Base-by-base conservation (phyloP, 1,140 invertebrate species). In the Pararge aegeria region DNA sequence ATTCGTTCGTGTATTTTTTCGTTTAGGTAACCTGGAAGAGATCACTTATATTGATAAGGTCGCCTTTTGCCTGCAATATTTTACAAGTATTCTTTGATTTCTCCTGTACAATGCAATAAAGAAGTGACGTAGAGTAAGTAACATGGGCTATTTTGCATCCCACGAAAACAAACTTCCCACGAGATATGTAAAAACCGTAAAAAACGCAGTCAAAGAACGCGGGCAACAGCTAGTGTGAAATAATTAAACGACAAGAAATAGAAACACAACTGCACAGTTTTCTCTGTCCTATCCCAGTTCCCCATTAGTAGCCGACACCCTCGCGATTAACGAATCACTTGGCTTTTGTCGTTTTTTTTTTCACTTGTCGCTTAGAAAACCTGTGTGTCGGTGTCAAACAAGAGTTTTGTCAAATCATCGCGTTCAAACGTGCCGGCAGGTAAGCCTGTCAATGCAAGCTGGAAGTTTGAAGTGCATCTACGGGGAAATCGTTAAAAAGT, bases 231-330 rank as follows among this genome's bases (percentile, higher is more conserved):
- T 42, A 42, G 13, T 42, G 16, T 5, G 10, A 5, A 37, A 29
- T 42, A 59, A 34, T 1, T 12, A 1, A 34, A n/a, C n/a, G n/a
- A n/a, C n/a, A n/a, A n/a, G n/a, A 34, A 10, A 34, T 34, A 34
- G 30, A 34, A 48, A 12, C 34, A 0, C 52, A 0, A 46, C 77
- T 83, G 77, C 55, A 77, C 30, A 21, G 24, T 5, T 55, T 44
- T 51, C 49, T 9, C 20, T 73, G 55, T 68, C 20, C 64, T 40
- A 53, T 55, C 51, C 55, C 56, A 67, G 55, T 72, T 68, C 61
- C 75, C 83, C 81, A 87, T 87, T 87, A 87, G 80, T 83, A 81
- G 75, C 72, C 64, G 69, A 72, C 80, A 84, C 77, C 83, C 79
- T 77, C 77, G 73, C 78, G 76, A 84, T 83, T 83, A 80, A 78